Evolutionary conservation across 2,888 invertebrate genomes (phyloP).

Genomic region (Drosophila peninsularis): DNA sequence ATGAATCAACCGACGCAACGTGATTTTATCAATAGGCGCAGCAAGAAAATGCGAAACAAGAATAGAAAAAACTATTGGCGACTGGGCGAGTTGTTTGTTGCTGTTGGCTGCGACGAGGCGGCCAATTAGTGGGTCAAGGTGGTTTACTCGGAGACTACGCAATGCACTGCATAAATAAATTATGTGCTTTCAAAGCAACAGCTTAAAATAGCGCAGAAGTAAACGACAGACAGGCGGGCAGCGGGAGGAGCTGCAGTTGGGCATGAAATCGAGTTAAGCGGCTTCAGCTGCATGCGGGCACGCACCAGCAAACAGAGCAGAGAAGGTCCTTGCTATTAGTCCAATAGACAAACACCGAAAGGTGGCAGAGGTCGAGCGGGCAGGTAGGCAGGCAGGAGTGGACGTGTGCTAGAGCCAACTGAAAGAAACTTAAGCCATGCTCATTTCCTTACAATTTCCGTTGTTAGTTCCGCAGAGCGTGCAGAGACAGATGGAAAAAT

Average conservation of each 20-base stretch:
- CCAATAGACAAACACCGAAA: slow-evolving; percentile 11
- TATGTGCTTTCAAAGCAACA: slow-evolving; percentile 50
- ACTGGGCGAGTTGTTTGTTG: slow-evolving; percentile 4
- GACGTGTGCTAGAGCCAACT: slow-evolving; percentile 15
- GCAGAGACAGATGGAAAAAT: background rate
- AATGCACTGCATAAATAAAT: slow-evolving; percentile 63
- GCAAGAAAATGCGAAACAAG: slow-evolving; percentile 18
- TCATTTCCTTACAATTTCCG: slow-evolving; percentile 76
- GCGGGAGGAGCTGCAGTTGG: slow-evolving; percentile 7
- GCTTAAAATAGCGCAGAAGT: slow-evolving; percentile 60
- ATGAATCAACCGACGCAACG: slow-evolving; percentile 26
- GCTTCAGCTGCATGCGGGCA: slow-evolving; percentile 19
- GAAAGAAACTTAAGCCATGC: slow-evolving; percentile 60
- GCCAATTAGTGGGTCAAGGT: slow-evolving; percentile 79
- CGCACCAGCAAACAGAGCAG: slow-evolving; percentile 12
- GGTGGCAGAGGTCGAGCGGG: background rate
- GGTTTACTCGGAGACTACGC: slow-evolving; percentile 68
- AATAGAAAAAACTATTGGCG: slow-evolving; percentile 20
- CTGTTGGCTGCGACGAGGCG: slow-evolving; percentile 36
- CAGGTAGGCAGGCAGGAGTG: background rate
- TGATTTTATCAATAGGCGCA: slow-evolving; percentile 22
- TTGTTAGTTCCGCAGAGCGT: slow-evolving; percentile 36
- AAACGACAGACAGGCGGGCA: slow-evolving; percentile 4
- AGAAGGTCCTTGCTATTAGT: background rate
- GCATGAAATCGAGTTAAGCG: slow-evolving; percentile 31